Conservation (phyloP, 2,113 vertebrate species). For the Paradoxurus hermaphroditus region DNA sequence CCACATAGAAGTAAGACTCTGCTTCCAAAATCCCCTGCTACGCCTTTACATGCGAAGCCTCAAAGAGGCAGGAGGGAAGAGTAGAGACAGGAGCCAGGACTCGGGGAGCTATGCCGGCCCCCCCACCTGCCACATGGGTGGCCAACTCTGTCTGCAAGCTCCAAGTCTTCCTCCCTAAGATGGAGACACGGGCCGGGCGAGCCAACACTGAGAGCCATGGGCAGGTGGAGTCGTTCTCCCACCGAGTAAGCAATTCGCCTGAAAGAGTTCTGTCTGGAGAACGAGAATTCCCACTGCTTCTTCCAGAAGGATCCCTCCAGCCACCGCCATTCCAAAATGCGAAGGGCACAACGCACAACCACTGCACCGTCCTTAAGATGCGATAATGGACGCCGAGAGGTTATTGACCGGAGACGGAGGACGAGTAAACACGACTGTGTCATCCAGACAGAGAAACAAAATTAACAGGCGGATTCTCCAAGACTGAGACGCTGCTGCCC, state of each 20-base stretch:
- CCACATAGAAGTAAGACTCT: slow-evolving; percentile 16
- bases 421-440: slow-evolving; percentile 71
- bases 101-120: not conserved
- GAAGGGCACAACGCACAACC: slow-evolving; percentile 70
- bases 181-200: accelerated
- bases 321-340: slow-evolving; percentile 57
- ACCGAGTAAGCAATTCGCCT: not conserved
- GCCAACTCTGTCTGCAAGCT: not conserved
- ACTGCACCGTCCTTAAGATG: slow-evolving; percentile 65
- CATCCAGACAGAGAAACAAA: slow-evolving; percentile 74
- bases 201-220: accelerated
- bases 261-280: not conserved
- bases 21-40: not conserved
- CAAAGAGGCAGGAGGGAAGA: not conserved
- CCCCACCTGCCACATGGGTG: too few species aligned
- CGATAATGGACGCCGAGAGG: slow-evolving; percentile 77
- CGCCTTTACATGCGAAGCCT: not conserved
- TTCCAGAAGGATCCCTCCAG: slow-evolving; percentile 46
- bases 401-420: slow-evolving; percentile 75
- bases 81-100: not conserved
- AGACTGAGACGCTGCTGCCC: slow-evolving; percentile 56
- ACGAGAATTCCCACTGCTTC: not conserved
- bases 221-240: not conserved
- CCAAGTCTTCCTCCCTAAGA: not conserved
- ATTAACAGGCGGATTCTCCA: slow-evolving; percentile 73